Base-by-base conservation (phyloP, 2,113 vertebrate species). In the Bubo scandiacus region DNA sequence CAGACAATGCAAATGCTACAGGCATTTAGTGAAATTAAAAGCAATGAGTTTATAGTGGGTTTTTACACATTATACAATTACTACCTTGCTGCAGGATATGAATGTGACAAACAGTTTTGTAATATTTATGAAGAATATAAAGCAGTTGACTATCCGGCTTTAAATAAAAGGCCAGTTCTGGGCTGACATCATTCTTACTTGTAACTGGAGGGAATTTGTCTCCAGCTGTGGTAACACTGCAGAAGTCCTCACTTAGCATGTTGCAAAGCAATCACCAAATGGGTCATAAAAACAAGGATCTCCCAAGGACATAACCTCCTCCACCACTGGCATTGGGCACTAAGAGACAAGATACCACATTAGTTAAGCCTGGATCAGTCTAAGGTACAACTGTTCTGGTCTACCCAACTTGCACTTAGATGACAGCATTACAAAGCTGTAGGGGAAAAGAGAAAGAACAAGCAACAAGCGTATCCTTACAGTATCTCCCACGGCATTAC, bases 51-150 rank as follows among this genome's bases (percentile, higher is more conserved):
- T 45, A 81, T 25, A 91, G 57, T 51, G 15, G n/a, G 22, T 55
- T 91, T 92, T 79, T 73, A 66, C 14, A 72, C 36, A 49, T 62
- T 77, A 86, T 18, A 61, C 77, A 96, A 75, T 91, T 91, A 94
- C 29, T 63, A 15, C 22, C 81, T 91, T 61, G 77, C 54, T 75
- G 83, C 47, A 86, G 71, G 67, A 86, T 58, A 92, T 11, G 21
- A 94, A 62, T 72, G 42, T 58, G 68, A 59, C 55, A 81, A 90
- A 73, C 32, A 90, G 34, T 63, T 94, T 66, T 86, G 47, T 54
- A 90, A n/a, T 72, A 88, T 67, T 91, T 81, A 91, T 47, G 67
- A 95, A 70, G 88, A 90, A 70, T 40, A 81, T 26, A 92, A 74
- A 75, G 72, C 29, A 86, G 62, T 83, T 94, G 62, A 77, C 32